phyloP scores from a whole-genome alignment of 2,113 vertebrate genomes.

The Eclectus roratus region DNA sequence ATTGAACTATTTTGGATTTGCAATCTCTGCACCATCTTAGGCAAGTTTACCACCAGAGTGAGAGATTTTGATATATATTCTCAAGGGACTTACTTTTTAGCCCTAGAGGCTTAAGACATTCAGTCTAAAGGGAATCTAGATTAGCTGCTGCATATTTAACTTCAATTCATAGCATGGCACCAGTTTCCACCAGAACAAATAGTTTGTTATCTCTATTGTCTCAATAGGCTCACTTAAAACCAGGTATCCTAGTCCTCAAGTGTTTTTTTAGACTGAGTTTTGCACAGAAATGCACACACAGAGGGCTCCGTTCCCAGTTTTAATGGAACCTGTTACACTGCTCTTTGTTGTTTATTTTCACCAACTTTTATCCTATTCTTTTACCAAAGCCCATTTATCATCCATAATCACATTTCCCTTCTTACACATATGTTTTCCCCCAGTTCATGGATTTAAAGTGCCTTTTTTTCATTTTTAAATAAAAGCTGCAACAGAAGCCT shows the following conservation, averaged over 20 bases:
- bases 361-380: not conserved
- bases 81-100: not conserved
- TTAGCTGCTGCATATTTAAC: not conserved
- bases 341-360: not conserved
- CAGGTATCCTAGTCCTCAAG: not conserved
- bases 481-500: not conserved
- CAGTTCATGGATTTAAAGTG: not conserved
- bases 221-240: not conserved
- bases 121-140: not conserved
- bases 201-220: not conserved
- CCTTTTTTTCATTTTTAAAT: not conserved
- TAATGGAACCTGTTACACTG: not conserved
- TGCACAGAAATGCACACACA: not conserved
- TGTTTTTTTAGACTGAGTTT: not conserved
- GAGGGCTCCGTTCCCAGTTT: not conserved
- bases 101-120: not conserved
- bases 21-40: not conserved
- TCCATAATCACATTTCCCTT: not conserved
- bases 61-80: not conserved
- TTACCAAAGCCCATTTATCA: not conserved
- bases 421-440: not conserved
- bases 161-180: not conserved
- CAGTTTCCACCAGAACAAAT: conserved; percentile 3
- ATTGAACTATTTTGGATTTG: not conserved
- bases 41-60: not conserved